Base-by-base conservation (phyloP, 2,888 invertebrate species). In the Thereva unica region DNA sequence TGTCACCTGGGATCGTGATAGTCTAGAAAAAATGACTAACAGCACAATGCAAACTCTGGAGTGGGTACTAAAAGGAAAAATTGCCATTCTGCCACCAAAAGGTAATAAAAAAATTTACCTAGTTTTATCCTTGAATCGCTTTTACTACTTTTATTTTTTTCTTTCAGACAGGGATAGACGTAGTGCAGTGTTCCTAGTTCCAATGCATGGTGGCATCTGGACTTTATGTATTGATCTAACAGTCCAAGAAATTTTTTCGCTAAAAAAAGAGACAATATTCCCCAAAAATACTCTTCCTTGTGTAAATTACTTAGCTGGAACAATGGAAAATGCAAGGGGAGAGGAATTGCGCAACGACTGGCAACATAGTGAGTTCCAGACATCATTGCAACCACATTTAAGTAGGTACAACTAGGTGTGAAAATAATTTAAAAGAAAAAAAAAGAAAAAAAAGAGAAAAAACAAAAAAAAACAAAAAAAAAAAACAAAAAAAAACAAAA, bases 141-240 rank as follows among this genome's bases (percentile, higher is more conserved):
- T 12, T 40, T 54, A 6, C 6, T 38, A 38, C 4, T n/a, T 23
- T 23, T 23, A 12, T 7, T 23, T 23, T 8, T 23, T 9, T n/a
- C 4, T 37, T 67, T 75, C 83, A 79, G 80, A 84, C 79, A 77
- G 84, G 78, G 83, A 59, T n/a, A 67, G 81, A 10, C 81, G 78
- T 6, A 69, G 70, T 34, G 81, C 84, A 10, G 88, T 89, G 42
- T 91, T 93, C 80, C 81, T 94, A 67, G 91, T 93, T 38, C 93
- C 92, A 8, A 92, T 92, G 89, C 91, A 91, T 74, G 93, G 91
- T n/a, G 95, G 92, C 42, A 95, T 91, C 75, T 95, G 92, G 95
- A 94, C 90, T 34, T 85, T 91, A 79, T 95, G 91, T 80, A 89
- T 89, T 74, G 90, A 90, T 74, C 85, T 93, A 74, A 87, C 88